These are phyloP conservation scores for Crotalus horridus DNA, from an alignment of 2,113 vertebrate species.

Conservation along the genomic window DNA sequence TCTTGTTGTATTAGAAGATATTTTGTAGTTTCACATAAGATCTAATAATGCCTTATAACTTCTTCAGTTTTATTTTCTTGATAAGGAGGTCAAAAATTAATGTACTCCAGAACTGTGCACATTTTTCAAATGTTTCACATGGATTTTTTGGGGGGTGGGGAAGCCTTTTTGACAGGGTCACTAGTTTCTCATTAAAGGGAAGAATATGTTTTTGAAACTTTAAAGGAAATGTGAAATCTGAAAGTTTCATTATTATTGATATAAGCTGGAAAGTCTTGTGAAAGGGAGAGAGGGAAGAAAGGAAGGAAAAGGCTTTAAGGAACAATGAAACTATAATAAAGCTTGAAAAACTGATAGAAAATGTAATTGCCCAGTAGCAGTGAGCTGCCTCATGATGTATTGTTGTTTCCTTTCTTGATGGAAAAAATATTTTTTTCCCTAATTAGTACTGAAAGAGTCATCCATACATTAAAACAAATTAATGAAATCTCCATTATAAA, in stretches of 20 bases:
- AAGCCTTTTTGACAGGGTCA: background rate
- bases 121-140: background rate
- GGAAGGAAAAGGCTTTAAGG: background rate
- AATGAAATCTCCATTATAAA: background rate
- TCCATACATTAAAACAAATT: background rate
- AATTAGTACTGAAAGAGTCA: background rate
- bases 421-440: background rate
- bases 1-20: background rate
- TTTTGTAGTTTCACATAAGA: background rate
- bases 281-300: background rate
- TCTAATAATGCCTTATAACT: slow-evolving; percentile 1
- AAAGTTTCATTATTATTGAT: background rate
- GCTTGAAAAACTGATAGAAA: background rate
- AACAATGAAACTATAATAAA: background rate
- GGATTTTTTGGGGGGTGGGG: too few species aligned
- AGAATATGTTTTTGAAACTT: background rate
- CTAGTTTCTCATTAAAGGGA: background rate
- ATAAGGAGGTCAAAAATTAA: background rate
- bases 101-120: background rate
- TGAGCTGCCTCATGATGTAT: background rate
- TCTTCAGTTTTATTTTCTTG: background rate
- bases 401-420: background rate
- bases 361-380: background rate
- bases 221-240: background rate
- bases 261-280: background rate